Percentiles rank a stretch among this genome's conserved stretches.
These are phyloP conservation scores for Tokudaia muenninki DNA, from an alignment of 2,797 vertebrate genomes.

Conservation along the genomic window DNA sequence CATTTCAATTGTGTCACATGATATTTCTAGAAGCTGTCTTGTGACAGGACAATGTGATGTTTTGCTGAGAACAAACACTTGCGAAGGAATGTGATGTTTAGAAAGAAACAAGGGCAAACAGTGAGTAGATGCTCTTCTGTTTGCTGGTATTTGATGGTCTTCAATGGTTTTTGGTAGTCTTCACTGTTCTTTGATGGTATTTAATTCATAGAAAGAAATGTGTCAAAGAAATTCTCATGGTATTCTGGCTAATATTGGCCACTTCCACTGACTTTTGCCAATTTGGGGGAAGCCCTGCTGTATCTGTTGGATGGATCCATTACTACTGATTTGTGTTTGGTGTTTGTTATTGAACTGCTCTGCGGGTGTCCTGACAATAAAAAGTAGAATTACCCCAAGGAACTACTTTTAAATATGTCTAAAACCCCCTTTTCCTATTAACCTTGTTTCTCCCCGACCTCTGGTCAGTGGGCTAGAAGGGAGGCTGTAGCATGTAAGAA, in stretches of 20 bases:
- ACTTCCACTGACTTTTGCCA: neutral
- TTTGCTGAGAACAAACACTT: neutral
- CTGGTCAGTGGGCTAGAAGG: neutral
- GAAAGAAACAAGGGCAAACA: no score
- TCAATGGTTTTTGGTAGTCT: neutral
- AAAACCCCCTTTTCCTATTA: neutral
- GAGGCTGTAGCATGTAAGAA: neutral
- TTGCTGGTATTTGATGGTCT: neutral
- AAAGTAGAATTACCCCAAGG: neutral
- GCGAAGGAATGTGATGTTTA: no score
- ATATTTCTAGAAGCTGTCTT: neutral
- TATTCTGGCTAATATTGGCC: neutral
- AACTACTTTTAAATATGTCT: neutral
- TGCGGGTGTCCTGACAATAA: neutral
- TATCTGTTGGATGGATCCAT: neutral
- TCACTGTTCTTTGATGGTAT: neutral
- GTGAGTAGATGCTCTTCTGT: neutral
- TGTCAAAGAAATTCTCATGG: neutral
- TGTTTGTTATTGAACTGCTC: neutral
- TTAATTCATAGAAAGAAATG: neutral
- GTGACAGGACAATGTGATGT: neutral
- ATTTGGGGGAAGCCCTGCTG: neutral
- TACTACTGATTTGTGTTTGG: neutral
- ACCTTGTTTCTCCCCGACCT: neutral
- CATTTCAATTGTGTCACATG: neutral